phyloP scores from a whole-genome alignment of 2,797 vertebrate species.

The Gymnothorax javanicus region DNA sequence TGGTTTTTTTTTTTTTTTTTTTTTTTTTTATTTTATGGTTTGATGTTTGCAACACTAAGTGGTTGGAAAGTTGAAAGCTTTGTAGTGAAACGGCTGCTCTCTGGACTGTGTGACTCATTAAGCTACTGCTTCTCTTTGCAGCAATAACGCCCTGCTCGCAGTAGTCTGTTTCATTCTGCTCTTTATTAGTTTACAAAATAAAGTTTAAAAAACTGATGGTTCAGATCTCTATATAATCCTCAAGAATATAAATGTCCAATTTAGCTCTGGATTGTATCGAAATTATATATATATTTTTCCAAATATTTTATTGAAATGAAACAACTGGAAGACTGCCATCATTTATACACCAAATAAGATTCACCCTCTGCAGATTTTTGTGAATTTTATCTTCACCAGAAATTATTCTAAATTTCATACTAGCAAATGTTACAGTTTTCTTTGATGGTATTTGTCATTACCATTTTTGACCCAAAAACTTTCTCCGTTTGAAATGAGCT shows the following conservation, averaged over 20 bases:
- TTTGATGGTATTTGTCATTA: conserved; percentile 19
- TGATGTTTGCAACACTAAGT: conserved; percentile 66
- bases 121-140: conserved; percentile 27
- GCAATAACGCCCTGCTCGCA: not conserved
- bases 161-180: not conserved
- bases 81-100: conserved; percentile 40
- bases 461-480: conserved; percentile 50
- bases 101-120: conserved; percentile 24
- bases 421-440: conserved; percentile 26
- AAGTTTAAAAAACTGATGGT: not conserved
- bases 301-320: conserved; percentile 37
- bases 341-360: conserved; percentile 60
- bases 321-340: conserved; percentile 61
- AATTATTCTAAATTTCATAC: conserved; percentile 51
- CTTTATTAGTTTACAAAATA: not conserved
- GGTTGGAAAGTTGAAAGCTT: conserved; percentile 57
- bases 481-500: conserved; percentile 53
- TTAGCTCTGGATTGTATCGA: conserved; percentile 36
- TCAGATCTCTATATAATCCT: not conserved
- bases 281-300: conserved; percentile 26
- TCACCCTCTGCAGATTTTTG: not conserved
- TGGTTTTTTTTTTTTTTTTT: conserved; percentile 36
- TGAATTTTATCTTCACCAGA: conserved; percentile 12
- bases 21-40: conserved; percentile 23
- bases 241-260: not conserved